Evolutionary conservation across 2,113 vertebrate species (phyloP).

Genomic region (Miniopterus natalensis): DNA sequence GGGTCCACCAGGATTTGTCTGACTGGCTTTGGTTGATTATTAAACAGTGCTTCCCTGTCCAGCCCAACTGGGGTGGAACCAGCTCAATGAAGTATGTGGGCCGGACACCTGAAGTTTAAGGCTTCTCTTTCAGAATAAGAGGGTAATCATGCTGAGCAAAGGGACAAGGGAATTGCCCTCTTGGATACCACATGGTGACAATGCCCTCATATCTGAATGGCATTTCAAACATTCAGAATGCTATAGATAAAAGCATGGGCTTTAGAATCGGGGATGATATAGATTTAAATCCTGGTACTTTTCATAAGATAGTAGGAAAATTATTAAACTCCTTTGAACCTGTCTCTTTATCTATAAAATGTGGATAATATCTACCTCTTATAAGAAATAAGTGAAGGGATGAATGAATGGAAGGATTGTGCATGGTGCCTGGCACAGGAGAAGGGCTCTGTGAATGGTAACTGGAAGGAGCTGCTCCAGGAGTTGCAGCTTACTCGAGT

Average conservation of each 20-base stretch:
- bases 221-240: neutral
- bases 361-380: neutral
- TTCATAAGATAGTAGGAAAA: slow-evolving; percentile 19
- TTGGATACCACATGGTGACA: neutral
- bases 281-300: slow-evolving; percentile 21
- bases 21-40: slow-evolving; percentile 20
- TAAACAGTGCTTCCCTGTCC: neutral
- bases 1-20: neutral
- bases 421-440: neutral
- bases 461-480: neutral
- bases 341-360: slow-evolving; percentile 45
- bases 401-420: neutral
- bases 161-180: neutral
- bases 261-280: slow-evolving; percentile 26
- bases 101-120: neutral
- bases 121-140: neutral
- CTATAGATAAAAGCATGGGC: neutral
- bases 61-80: neutral
- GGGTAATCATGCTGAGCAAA: neutral
- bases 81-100: neutral
- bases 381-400: neutral
- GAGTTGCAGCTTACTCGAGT: neutral
- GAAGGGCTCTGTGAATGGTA: neutral
- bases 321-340: slow-evolving; percentile 33
- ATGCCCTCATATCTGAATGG: neutral